Conservation (phyloP, 1,140 invertebrate species). For the Andricus grossulariae region DNA sequence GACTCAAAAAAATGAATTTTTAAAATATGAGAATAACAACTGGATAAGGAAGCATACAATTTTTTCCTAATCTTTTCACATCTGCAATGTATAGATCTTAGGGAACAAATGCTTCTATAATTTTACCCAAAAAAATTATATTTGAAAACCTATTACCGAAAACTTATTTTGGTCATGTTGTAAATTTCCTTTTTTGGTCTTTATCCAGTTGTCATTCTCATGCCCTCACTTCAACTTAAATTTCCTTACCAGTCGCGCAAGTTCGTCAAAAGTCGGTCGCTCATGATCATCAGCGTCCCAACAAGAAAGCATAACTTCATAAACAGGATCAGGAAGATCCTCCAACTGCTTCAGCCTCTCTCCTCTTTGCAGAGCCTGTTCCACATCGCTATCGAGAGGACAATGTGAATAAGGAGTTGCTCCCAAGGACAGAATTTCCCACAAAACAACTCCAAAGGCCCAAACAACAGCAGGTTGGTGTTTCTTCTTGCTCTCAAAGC, state of each 20-base stretch:
- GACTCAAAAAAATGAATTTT: too few relatives aligned
- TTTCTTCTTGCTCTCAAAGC: slow-evolving; percentile 81
- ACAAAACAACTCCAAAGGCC: slow-evolving; percentile 88
- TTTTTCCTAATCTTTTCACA: too few relatives aligned
- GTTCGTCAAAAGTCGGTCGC: slow-evolving; percentile 82
- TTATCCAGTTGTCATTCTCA: too few relatives aligned
- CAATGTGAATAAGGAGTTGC: slow-evolving; percentile 86
- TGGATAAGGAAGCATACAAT: too few relatives aligned
- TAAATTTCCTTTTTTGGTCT: too few relatives aligned
- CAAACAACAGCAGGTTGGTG: slow-evolving; percentile 86
- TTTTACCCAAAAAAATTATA: too few relatives aligned
- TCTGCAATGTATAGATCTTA: too few relatives aligned
- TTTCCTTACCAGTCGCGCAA: slow-evolving; percentile 72
- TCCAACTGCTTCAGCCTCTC: slow-evolving; percentile 83
- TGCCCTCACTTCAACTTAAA: not conserved
- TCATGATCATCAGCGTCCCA: slow-evolving; percentile 90
- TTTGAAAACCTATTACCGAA: too few relatives aligned
- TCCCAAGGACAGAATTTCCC: slow-evolving; percentile 90
- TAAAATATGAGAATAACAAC: too few relatives aligned
- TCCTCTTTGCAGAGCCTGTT: slow-evolving; percentile 81
- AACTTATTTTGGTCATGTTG: too few relatives aligned
- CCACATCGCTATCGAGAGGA: slow-evolving; percentile 80
- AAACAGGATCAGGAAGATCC: slow-evolving; percentile 85
- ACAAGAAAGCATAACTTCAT: slow-evolving; percentile 89
- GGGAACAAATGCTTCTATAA: too few relatives aligned